Conservation (phyloP, 2,113 vertebrate species). For the Hystrix cristata region DNA sequence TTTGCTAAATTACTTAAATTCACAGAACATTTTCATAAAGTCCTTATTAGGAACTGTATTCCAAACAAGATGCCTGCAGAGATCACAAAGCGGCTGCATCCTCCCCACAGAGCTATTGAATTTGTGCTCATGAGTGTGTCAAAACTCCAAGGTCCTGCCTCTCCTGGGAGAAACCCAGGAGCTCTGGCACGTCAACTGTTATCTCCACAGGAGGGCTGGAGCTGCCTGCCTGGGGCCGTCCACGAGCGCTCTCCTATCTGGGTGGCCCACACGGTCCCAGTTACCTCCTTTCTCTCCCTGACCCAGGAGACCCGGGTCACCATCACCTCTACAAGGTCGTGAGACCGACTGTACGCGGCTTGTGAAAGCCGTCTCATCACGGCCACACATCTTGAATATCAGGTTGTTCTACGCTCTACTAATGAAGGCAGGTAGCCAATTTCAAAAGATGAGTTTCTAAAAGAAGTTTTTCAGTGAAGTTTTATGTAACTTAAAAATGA, state of each 20-base stretch:
- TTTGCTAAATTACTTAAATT: neutral
- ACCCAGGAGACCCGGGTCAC: neutral
- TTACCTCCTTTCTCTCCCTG: neutral
- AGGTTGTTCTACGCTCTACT: neutral
- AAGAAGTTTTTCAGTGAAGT: neutral
- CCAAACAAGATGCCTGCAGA: neutral
- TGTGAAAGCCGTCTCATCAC: constrained; percentile 11
- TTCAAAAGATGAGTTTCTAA: neutral
- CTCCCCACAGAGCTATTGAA: constrained; percentile 20
- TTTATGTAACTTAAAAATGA: constrained; percentile 39
- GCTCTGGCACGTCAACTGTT: neutral
- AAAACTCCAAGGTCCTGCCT: neutral
- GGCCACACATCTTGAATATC: neutral
- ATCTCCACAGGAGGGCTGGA: neutral
- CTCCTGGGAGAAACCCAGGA: neutral
- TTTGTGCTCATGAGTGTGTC: neutral
- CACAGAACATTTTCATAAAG: constrained; percentile 10
- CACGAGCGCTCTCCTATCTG: neutral
- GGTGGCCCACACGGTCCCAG: neutral
- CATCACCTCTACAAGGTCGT: neutral
- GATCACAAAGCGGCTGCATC: neutral
- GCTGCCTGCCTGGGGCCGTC: neutral
- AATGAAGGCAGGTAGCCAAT: constrained; percentile 34
- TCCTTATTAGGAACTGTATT: neutral
- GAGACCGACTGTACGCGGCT: neutral